Evolutionary conservation across 2,888 invertebrate species (phyloP).

Genomic region (Glyphotaelius pellucidus): DNA sequence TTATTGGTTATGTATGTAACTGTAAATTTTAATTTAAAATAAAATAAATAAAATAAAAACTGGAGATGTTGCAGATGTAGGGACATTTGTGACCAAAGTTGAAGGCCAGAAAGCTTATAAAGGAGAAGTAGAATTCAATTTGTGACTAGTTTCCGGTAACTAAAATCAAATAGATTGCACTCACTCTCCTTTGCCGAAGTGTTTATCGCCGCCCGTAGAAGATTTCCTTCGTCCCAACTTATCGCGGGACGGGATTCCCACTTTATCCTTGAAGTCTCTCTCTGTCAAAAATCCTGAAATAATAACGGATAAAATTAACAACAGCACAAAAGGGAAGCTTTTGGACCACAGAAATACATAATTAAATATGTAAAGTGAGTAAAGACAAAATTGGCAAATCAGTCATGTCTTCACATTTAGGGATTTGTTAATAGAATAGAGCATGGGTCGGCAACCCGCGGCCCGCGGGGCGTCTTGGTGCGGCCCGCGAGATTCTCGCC

Average conservation of each 20-base stretch:
- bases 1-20: no score
- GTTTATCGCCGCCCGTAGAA: constrained; percentile 72
- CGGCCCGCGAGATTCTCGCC: no score
- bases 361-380: not conserved
- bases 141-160: not conserved
- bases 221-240: constrained; percentile 76
- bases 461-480: no score
- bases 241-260: constrained; percentile 70
- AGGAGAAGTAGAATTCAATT: not conserved
- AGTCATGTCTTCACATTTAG: not conserved
- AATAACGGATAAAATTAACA: not conserved
- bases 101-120: not conserved
- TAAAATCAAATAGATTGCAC: constrained; percentile 64
- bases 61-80: no score
- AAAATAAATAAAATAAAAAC: no score
- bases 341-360: not conserved
- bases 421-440: no score
- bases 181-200: constrained; percentile 75
- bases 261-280: constrained; percentile 69
- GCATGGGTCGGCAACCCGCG: no score
- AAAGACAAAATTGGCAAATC: not conserved
- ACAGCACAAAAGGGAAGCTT: not conserved
- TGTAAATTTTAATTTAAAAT: no score
- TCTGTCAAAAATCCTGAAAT: constrained; percentile 74
- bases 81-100: no score